Evolutionary conservation across 2,888 invertebrate genomes (phyloP).

Genomic region (Zygaena filipendulae): DNA sequence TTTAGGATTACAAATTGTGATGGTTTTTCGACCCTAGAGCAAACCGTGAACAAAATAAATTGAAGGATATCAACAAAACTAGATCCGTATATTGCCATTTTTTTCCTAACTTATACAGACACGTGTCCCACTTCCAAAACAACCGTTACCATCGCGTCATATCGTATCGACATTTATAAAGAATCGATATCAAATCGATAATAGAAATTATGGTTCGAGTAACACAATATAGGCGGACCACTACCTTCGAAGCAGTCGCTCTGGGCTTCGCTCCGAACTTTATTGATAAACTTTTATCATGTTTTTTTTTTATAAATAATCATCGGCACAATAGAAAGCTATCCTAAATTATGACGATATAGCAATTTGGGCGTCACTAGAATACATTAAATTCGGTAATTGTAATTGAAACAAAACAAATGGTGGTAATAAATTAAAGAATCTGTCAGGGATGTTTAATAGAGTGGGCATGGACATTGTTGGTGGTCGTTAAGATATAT

Average conservation of each 20-base stretch:
- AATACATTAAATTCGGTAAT: conserved; percentile 50
- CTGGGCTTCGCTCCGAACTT: conserved; percentile 28
- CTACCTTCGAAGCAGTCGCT: conserved; percentile 30
- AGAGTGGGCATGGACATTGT: conserved; percentile 34
- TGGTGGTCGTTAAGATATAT: conserved; percentile 50
- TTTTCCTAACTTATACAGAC: too few species aligned
- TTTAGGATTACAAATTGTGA: too few species aligned
- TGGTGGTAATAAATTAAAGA: conserved; percentile 42
- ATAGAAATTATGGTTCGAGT: too few species aligned
- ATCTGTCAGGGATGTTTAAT: conserved; percentile 39
- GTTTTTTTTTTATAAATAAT: conserved; percentile 49
- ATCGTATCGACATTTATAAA: too few species aligned
- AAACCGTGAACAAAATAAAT: too few species aligned
- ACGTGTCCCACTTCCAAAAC: too few species aligned
- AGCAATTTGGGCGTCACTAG: conserved; percentile 57
- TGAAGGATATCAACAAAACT: too few species aligned
- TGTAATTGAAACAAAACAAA: conserved; percentile 62
- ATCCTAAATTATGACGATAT: conserved; percentile 40
- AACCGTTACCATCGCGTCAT: too few species aligned
- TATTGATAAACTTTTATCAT: conserved; percentile 18
- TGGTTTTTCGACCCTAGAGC: too few species aligned
- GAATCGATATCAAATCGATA: too few species aligned
- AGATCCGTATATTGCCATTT: too few species aligned
- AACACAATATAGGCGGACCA: conserved; percentile 51
- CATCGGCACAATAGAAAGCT: conserved; percentile 42